These are phyloP conservation scores for Lepidurus packardi DNA, from an alignment of 1,140 invertebrate genomes.

Conservation along the genomic window DNA sequence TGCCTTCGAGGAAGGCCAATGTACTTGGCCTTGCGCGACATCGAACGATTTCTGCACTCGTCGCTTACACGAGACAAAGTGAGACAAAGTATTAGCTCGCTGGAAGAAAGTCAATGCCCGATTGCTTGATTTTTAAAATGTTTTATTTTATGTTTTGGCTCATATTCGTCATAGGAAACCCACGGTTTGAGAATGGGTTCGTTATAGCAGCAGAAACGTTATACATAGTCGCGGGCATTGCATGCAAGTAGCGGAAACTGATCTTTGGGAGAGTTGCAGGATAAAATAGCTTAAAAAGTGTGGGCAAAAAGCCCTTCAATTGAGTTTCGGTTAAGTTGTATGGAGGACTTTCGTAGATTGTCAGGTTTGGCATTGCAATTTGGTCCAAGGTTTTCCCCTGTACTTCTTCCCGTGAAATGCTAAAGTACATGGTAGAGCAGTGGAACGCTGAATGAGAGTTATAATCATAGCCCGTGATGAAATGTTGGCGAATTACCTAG, in stretches of 20 bases:
- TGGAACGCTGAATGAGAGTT: constrained; percentile 5
- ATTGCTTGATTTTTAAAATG: too few relatives aligned
- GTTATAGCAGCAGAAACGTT: too few relatives aligned
- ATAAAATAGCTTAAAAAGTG: background rate
- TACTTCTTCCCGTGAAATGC: constrained; percentile 19
- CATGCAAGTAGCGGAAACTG: background rate
- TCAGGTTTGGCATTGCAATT: constrained; percentile 16
- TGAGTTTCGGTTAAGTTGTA: constrained; percentile 6
- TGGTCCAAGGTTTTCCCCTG: background rate
- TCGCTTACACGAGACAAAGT: background rate
- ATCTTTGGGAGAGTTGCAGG: background rate
- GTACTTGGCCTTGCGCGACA: background rate
- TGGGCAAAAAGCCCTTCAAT: constrained; percentile 2
- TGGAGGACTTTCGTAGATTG: background rate
- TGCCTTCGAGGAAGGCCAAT: background rate
- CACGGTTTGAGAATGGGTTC: too few relatives aligned
- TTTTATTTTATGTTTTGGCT: too few relatives aligned
- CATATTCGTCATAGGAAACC: too few relatives aligned
- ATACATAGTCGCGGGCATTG: too few relatives aligned
- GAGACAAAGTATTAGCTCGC: background rate
- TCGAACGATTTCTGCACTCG: background rate
- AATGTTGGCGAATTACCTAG: constrained; percentile 8
- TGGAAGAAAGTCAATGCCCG: too few relatives aligned
- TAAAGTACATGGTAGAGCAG: constrained; percentile 2
- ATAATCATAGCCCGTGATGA: constrained; percentile 15